Conservation (phyloP, 2,888 invertebrate genomes). For the Synergus laeviventris region DNA sequence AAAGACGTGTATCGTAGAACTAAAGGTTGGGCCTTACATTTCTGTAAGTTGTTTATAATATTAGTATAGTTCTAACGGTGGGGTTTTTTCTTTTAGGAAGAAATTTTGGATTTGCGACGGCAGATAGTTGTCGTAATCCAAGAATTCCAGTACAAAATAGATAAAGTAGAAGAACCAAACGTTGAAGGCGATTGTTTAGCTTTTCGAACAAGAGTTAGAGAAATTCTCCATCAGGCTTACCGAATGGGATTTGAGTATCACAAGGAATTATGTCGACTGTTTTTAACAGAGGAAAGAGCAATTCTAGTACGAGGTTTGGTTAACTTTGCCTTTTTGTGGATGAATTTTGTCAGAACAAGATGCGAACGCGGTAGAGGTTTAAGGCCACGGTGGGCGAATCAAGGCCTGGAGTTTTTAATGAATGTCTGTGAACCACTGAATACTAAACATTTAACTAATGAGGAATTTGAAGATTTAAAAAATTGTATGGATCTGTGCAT, state of each 20-base stretch:
- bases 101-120: slow-evolving; percentile 79
- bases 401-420: slow-evolving; percentile 91
- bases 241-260: slow-evolving; percentile 93
- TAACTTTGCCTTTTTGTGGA: slow-evolving; percentile 89
- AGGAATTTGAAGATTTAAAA: slow-evolving; percentile 88
- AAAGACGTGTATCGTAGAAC: slow-evolving; percentile 79
- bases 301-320: slow-evolving; percentile 81
- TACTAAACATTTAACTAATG: slow-evolving; percentile 85
- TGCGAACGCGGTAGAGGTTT: slow-evolving; percentile 90
- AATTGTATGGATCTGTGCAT: slow-evolving; percentile 89
- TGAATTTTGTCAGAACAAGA: slow-evolving; percentile 89
- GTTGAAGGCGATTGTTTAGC: slow-evolving; percentile 80
- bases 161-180: slow-evolving; percentile 77
- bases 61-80: slow-evolving; percentile 30
- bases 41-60: slow-evolving; percentile 34
- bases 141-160: slow-evolving; percentile 79
- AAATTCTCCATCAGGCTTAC: slow-evolving; percentile 91
- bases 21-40: slow-evolving; percentile 76
- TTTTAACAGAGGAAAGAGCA: slow-evolving; percentile 74
- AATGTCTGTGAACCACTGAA: slow-evolving; percentile 90
- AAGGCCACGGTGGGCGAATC: slow-evolving; percentile 91
- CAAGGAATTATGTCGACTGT: slow-evolving; percentile 84
- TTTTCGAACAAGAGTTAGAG: slow-evolving; percentile 82
- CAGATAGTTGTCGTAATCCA: slow-evolving; percentile 79
- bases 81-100: slow-evolving; percentile 74